Base-by-base conservation (phyloP, 2,888 invertebrate species). In the Epirrhoe alternata region DNA sequence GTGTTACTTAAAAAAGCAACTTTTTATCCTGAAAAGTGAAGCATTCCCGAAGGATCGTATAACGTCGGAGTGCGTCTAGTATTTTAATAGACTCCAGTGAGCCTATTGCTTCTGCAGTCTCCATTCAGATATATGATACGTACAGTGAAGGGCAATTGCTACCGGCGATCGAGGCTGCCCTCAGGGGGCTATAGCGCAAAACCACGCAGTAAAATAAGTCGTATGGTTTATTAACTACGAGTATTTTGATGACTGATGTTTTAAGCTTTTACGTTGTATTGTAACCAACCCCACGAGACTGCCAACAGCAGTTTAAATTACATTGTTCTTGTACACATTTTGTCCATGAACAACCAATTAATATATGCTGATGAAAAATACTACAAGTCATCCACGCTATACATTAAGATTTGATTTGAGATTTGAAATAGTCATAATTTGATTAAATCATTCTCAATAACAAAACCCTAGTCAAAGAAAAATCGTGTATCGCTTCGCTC, bases 61-160 rank as follows among this genome's bases (percentile, higher is more conserved):
- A 12, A 10, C 10, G 12, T 12, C 12, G 38, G 12, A 42, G 12
- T 5, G 12, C 38, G 12, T 4, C 12, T 42, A 42, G 10, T 12
- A 5, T 10, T 12, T 12, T 0, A 42, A 42, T 42, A 42, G 8
- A 7, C 8, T 35, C 3, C 38, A 42, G 38, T 12, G 38, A 42
- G 38, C 38, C 38, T 42, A 42, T 42, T 42, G 31, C 24, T 49
- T 1, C 47, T 7, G 47, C 14, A 47, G 16, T 16, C 47, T 47
- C 16, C 14, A 16, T 47, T 47, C 47, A 47, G 38, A 42, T 47
- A 14, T 47, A 16, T 16, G 47, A 7, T 42, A 42, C 38, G 6
- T 47, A 47, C 47, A 16, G 47, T 47, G 16, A 47, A 33, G 47
- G 61, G 47, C 54, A 49, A 61, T 61, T 61, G 53, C 53, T 60